phyloP scores from a whole-genome alignment of 2,888 invertebrate species.

The Drosophila anomalipes region DNA sequence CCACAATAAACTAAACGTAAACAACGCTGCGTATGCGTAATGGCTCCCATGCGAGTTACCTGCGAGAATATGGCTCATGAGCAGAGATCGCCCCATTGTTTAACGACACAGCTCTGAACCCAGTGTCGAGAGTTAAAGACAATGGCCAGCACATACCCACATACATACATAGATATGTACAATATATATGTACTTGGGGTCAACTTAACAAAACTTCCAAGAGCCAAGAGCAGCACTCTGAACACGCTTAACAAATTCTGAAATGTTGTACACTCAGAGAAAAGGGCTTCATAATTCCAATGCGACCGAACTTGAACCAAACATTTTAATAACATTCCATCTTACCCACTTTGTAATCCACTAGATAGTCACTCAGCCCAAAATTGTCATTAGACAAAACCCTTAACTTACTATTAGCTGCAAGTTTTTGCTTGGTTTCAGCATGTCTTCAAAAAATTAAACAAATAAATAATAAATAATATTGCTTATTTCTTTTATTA shows the following conservation, averaged over 20 bases:
- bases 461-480: background rate
- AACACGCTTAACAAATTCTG: constrained; percentile 1
- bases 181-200: constrained; percentile 11
- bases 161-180: too few species aligned
- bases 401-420: background rate
- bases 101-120: constrained; percentile 39
- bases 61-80: constrained; percentile 26
- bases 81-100: constrained; percentile 22
- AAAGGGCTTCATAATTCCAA: background rate
- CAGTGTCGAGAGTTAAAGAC: constrained; percentile 14
- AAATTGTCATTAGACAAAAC: too few species aligned
- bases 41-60: constrained; percentile 63
- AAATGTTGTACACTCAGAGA: background rate
- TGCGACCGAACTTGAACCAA: background rate
- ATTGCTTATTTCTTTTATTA: background rate
- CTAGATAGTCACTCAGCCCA: too few species aligned
- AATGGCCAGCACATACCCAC: constrained; percentile 14
- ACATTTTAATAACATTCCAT: background rate
- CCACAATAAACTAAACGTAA: constrained; percentile 75
- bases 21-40: constrained; percentile 74
- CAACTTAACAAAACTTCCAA: constrained; percentile 12
- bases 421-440: background rate
- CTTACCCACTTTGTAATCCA: background rate
- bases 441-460: too few species aligned
- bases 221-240: constrained; percentile 4